Conservation (phyloP, 2,888 invertebrate species). For the Drosophila melanosoma region DNA sequence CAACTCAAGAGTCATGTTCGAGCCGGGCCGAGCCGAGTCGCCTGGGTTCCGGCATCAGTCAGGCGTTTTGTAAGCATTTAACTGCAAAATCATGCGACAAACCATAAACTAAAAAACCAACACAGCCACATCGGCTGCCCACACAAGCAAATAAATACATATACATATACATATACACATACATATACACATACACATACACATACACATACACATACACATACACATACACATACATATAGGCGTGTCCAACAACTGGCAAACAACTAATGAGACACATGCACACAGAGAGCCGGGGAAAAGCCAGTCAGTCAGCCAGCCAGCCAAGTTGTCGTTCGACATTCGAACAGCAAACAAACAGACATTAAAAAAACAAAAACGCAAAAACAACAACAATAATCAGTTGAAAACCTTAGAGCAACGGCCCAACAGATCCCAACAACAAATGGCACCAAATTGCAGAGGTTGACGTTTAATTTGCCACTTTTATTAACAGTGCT, state of each 20-base stretch:
- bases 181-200: neutral
- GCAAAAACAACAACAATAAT: slow-evolving; percentile 49
- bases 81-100: slow-evolving; percentile 80
- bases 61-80: slow-evolving; percentile 76
- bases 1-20: slow-evolving; percentile 74
- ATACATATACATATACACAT: neutral
- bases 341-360: slow-evolving; percentile 68
- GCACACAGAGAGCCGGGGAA: slow-evolving; percentile 14
- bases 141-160: neutral
- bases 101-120: slow-evolving; percentile 66
- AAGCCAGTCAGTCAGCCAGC: neutral
- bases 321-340: slow-evolving; percentile 44
- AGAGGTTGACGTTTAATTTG: slow-evolving; percentile 81
- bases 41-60: slow-evolving; percentile 28
- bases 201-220: no score
- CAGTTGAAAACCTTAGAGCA: slow-evolving; percentile 42
- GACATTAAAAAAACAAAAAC: slow-evolving; percentile 67
- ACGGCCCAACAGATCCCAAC: slow-evolving; percentile 27
- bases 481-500: slow-evolving; percentile 79
- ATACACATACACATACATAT: no score
- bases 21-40: slow-evolving; percentile 14
- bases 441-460: slow-evolving; percentile 73
- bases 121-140: slow-evolving; percentile 40
- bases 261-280: slow-evolving; percentile 72
- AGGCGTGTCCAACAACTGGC: slow-evolving; percentile 64